Conservation (phyloP, 2,888 invertebrate genomes). For the Teleiodes luculella region DNA sequence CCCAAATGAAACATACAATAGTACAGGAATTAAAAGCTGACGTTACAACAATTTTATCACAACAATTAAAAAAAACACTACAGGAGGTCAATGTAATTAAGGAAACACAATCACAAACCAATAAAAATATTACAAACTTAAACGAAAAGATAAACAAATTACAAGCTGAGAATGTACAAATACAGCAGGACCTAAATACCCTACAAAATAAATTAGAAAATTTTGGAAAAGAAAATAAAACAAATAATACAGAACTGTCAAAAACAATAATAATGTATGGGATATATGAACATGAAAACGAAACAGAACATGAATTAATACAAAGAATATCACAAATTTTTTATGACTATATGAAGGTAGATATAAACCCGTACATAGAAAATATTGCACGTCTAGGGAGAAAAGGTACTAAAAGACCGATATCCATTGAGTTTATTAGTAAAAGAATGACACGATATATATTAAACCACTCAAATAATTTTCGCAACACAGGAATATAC, state of each 20-base stretch:
- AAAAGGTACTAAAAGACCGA: background rate
- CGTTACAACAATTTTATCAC: no score
- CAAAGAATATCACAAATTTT: background rate
- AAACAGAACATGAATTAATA: background rate
- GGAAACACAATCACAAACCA: no score
- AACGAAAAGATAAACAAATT: no score
- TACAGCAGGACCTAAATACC: no score
- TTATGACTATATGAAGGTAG: background rate
- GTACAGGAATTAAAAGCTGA: no score
- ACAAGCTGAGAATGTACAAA: no score
- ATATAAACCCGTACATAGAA: background rate
- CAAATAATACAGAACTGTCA: no score
- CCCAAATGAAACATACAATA: no score
- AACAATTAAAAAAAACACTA: no score
- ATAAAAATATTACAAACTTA: no score
- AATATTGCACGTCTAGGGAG: background rate
- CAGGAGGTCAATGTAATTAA: no score
- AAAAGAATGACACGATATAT: constrained; percentile 15
- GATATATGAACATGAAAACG: background rate
- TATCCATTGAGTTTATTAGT: constrained; percentile 8
- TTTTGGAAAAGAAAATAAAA: background rate
- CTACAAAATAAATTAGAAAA: background rate
- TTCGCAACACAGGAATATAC: constrained; percentile 8
- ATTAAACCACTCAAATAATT: background rate
- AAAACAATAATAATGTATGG: background rate